phyloP scores from a whole-genome alignment of 2,797 vertebrate genomes.

The Hippoglossus hippoglossus region DNA sequence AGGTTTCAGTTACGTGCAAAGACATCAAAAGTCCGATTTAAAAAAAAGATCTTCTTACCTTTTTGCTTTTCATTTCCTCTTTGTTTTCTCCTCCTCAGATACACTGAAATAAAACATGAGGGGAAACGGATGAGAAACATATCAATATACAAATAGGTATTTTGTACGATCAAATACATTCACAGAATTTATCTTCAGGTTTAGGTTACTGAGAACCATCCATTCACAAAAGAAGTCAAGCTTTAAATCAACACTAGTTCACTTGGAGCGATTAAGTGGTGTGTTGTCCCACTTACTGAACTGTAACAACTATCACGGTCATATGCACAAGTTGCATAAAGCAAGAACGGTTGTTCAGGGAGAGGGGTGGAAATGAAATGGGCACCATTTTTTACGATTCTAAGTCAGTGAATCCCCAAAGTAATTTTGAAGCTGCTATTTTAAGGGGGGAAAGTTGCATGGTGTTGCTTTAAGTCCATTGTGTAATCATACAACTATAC shows the following conservation, averaged over 20 bases:
- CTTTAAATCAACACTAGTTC: too few species aligned
- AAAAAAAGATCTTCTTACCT: slow-evolving; percentile 40
- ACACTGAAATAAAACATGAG: slow-evolving; percentile 50
- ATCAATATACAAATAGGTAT: not conserved
- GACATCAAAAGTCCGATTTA: not conserved
- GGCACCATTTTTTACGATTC: too few species aligned
- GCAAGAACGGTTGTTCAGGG: too few species aligned
- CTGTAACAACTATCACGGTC: too few species aligned
- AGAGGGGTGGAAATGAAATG: too few species aligned
- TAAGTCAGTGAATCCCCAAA: too few species aligned
- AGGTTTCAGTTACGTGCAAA: not conserved
- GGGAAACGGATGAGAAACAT: slow-evolving; percentile 29
- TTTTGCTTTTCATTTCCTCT: slow-evolving; percentile 41
- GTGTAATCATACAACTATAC: too few species aligned
- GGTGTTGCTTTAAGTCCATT: not conserved
- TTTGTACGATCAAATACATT: not conserved
- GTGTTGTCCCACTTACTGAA: too few species aligned
- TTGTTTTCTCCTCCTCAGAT: slow-evolving; percentile 56
- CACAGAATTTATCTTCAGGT: not conserved
- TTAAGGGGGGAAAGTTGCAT: too few species aligned
- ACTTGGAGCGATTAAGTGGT: too few species aligned
- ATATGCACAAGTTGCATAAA: too few species aligned
- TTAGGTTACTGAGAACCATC: not conserved
- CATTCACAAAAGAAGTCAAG: not conserved
- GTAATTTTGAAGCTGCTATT: too few species aligned